Evolutionary conservation across 2,113 vertebrate genomes (phyloP).

Genomic region (Panurus biarmicus): DNA sequence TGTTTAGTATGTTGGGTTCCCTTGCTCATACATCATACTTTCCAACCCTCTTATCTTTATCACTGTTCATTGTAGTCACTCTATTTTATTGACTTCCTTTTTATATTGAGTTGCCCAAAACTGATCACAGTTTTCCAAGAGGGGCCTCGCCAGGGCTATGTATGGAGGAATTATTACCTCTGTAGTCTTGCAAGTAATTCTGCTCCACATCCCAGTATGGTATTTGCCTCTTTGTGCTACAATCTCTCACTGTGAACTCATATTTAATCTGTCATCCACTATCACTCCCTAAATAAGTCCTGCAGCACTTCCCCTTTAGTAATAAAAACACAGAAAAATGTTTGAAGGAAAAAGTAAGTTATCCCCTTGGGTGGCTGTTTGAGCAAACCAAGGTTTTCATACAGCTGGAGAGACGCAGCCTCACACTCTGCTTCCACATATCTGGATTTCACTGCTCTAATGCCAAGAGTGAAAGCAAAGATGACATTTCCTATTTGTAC

Average conservation of each 20-base stretch:
- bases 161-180: constrained; percentile 48
- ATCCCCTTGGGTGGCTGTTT: constrained; percentile 19
- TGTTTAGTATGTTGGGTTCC: neutral
- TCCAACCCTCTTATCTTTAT: constrained; percentile 42
- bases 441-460: neutral
- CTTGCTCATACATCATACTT: constrained; percentile 21
- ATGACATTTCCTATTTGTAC: neutral
- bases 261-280: constrained; percentile 62
- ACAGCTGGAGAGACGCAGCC: neutral
- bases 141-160: constrained; percentile 1
- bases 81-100: constrained; percentile 37
- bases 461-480: neutral
- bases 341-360: constrained; percentile 41
- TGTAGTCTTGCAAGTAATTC: constrained; percentile 46
- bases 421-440: neutral
- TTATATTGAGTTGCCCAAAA: constrained; percentile 45
- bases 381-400: constrained; percentile 2
- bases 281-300: constrained; percentile 57
- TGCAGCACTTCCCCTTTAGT: constrained; percentile 38
- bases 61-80: constrained; percentile 20
- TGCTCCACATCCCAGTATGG: constrained; percentile 33
- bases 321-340: constrained; percentile 49
- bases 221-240: constrained; percentile 53
- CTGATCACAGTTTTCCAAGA: constrained; percentile 41
- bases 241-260: constrained; percentile 25